Evolutionary conservation across 2,113 vertebrate genomes (phyloP).

Genomic region (Odobenus rosmarus): DNA sequence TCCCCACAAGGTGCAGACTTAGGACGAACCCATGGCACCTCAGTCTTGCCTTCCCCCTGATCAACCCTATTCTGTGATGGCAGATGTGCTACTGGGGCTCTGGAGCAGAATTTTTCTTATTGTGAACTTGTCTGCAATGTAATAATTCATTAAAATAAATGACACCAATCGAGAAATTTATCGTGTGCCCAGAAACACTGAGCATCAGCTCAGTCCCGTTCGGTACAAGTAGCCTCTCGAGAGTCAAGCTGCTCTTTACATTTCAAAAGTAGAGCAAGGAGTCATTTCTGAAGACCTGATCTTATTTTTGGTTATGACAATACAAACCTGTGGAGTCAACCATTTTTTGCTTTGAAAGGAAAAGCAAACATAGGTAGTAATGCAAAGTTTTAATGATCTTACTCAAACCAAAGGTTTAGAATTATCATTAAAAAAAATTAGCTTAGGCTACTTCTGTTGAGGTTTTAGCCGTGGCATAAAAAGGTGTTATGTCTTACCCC

Average conservation of each 20-base stretch:
- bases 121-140: not conserved
- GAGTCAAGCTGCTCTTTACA: rapidly evolving
- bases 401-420: not conserved
- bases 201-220: rapidly evolving
- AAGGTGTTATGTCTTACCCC: not conserved
- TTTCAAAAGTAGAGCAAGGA: rapidly evolving
- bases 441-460: not conserved
- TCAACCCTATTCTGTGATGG: rapidly evolving
- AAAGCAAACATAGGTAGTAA: not conserved
- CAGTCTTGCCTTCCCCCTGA: rapidly evolving
- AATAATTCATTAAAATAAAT: not conserved
- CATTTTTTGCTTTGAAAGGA: not conserved
- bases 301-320: too few relatives aligned
- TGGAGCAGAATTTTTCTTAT: not conserved
- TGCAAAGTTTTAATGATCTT: not conserved
- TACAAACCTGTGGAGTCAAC: rapidly evolving
- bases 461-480: rapidly evolving
- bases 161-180: rapidly evolving
- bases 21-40: rapidly evolving
- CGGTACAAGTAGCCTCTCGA: rapidly evolving
- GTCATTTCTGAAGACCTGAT: not conserved
- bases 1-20: rapidly evolving
- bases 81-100: rapidly evolving
- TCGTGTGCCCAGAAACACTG: rapidly evolving
- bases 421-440: not conserved